These are phyloP conservation scores for Pseudanteris insignis DNA, from an alignment of 2,888 invertebrate genomes.

Conservation along the genomic window DNA sequence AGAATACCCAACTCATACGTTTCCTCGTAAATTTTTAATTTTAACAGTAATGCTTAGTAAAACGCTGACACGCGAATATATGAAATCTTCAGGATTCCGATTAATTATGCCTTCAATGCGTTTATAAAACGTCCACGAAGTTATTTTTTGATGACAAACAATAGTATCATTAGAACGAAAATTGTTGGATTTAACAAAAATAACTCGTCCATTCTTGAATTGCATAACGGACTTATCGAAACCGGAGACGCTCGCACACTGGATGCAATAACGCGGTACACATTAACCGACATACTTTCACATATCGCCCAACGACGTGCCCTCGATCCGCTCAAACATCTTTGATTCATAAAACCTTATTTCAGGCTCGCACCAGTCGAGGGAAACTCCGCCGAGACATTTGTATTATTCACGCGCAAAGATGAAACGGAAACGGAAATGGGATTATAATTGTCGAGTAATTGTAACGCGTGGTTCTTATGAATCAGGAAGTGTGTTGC, in stretches of 20 bases:
- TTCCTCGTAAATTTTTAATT: no score
- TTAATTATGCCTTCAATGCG: no score
- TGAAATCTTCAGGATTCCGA: no score
- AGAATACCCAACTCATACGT: no score
- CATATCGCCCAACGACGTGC: constrained; percentile 22
- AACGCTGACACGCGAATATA: no score
- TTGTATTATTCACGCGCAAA: constrained; percentile 11
- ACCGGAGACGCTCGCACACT: not conserved
- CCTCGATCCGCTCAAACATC: constrained; percentile 23
- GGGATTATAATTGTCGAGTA: constrained; percentile 33
- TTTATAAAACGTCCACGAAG: no score
- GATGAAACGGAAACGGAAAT: constrained; percentile 38
- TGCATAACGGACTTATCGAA: constrained; percentile 11
- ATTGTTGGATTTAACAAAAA: constrained; percentile 1
- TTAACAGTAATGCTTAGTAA: no score
- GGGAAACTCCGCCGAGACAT: constrained; percentile 5
- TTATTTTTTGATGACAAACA: no score
- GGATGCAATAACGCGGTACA: constrained; percentile 6
- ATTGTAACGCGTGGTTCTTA: constrained; percentile 25
- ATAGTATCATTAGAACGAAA: no score
- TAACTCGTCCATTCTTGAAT: not conserved
- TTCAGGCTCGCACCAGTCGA: constrained; percentile 4
- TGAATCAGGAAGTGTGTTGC: constrained; percentile 6
- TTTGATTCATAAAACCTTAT: constrained; percentile 25
- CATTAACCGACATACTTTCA: constrained; percentile 30